Base-by-base conservation (phyloP, 2,888 invertebrate genomes). In the Dermolepida albohirtum region DNA sequence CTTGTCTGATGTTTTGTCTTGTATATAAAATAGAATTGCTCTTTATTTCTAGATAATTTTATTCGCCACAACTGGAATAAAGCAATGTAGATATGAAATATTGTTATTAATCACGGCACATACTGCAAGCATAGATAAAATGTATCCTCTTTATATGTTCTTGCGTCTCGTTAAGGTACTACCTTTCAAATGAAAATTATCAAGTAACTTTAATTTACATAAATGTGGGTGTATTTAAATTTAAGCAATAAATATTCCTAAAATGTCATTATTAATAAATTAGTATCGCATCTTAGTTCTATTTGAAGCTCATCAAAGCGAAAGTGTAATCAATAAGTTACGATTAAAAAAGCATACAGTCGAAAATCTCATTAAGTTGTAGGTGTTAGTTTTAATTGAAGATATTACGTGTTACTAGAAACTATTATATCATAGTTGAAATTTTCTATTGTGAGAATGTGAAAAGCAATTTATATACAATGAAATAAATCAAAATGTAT, bases 181-280 rank as follows among this genome's bases (percentile, higher is more conserved):
- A 7, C 34, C 8, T 34, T 44, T 44, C 44, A 44, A 11, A 44
- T 44, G 44, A 44, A n/a, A n/a, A 2, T 44, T 44, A 44, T 44
- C 44, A 5, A 14, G 44, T 14, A 14, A 14, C 2, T 44, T 6
- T 44, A 41, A 44, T 44, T 44, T 44, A 44, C 44, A 44, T 44
- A 44, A 7, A 14, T 14, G 12, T 29, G 22, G 51, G 57, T 57
- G 57, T 57, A 57, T 57, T 57, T 44, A 57, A 43, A 57, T 57
- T 12, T 12, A 12, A 27, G 57, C 57, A 43, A 57, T 57, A 57
- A 57, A 57, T 57, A 57, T 39, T 12, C 57, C 29, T 57, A 57
- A 57, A 44, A 39, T 39, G 43, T 57, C 27, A 43, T 44, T 57
- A 57, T 57, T 57, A 57, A 57, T 57, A 57, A 57, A 57, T 57